These are phyloP conservation scores for Acronicta leporina DNA, from an alignment of 2,888 invertebrate species.

Conservation along the genomic window DNA sequence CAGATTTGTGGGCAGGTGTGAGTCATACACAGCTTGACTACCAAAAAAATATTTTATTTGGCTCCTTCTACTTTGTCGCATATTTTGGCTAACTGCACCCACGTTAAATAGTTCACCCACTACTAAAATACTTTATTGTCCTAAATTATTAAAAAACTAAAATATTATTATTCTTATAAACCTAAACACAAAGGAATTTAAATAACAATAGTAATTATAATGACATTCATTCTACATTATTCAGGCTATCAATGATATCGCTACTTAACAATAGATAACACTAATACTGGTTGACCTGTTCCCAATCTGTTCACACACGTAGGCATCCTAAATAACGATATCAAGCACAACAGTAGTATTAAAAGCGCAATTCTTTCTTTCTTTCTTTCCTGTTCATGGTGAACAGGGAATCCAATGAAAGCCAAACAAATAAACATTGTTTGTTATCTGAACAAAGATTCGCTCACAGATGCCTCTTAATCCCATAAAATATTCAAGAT, in stretches of 20 bases:
- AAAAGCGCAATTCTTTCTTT: not conserved
- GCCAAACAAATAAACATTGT: conserved; percentile 19
- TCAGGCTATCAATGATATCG: conserved; percentile 16
- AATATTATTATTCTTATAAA: not conserved
- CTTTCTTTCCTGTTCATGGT: no score
- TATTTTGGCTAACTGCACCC: conserved; percentile 49
- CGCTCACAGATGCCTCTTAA: conserved; percentile 19
- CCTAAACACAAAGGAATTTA: not conserved
- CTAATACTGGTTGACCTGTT: conserved; percentile 12
- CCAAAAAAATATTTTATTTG: conserved; percentile 48
- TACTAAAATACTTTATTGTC: conserved; percentile 7
- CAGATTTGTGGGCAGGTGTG: conserved; percentile 56
- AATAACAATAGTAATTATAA: conserved; percentile 5
- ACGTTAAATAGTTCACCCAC: conserved; percentile 39
- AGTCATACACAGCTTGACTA: conserved; percentile 51
- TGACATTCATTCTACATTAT: conserved; percentile 5
- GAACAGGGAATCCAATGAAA: conserved; percentile 6
- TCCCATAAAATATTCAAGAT: conserved; percentile 33
- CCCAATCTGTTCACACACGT: conserved; percentile 22
- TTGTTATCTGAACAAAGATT: conserved; percentile 13
- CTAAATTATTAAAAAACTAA: conserved; percentile 19
- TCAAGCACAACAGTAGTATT: not conserved
- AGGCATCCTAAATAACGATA: conserved; percentile 7
- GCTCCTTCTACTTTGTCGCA: conserved; percentile 40
- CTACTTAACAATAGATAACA: conserved; percentile 22